Evolutionary conservation across 2,797 vertebrate genomes (phyloP), one percentile per base, ranked within the genome.

Genomic region (Heteromormyrus szaboi): DNA sequence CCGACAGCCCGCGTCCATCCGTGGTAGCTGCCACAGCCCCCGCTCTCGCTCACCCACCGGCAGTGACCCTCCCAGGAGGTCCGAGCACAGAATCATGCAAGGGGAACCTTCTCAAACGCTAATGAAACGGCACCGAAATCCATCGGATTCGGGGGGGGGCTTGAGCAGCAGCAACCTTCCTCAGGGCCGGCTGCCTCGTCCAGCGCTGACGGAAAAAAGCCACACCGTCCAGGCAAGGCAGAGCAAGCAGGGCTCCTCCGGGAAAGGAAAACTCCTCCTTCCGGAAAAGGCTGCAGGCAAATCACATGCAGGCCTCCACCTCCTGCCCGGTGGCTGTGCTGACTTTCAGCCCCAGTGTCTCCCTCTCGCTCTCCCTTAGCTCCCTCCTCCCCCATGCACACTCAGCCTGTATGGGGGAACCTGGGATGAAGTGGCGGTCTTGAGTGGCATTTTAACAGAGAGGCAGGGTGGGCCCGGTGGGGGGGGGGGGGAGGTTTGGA

Each of bases 131-230:
- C n/a, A 48, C 7, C 7, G 0, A 17, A 72, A 81, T 81, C 76
- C 37, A 81, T 46, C 7, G 7, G 19, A 19, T 81, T 46, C 3
- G 17, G 76, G 76, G 17, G 19, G 37, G 37, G 37, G 76, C 37
- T 44, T 11, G 37, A 46, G 19, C 41, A 48, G 89, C 72, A 88
- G 91, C 86, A 92, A 89, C 37, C n/a, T 81, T 22, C 19, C 33
- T 14, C 37, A 41, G 33, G 37, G 12, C 68, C 2, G 14, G 33
- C 68, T 37, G 68, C 68, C 79, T n/a, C 56, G n/a, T 51, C 85
- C 50, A 46, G 29, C 29, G 3, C 72, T 87, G 19, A 29, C n/a
- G 41, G 54, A 62, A 41, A 89, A 41, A 85, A 65, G 65, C 51
- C 86, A 88, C 19, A 25, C 17, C 3, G 14, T 37, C 33, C 62